Base-by-base conservation (phyloP, 2,797 vertebrate species). In the Chelon auratus region DNA sequence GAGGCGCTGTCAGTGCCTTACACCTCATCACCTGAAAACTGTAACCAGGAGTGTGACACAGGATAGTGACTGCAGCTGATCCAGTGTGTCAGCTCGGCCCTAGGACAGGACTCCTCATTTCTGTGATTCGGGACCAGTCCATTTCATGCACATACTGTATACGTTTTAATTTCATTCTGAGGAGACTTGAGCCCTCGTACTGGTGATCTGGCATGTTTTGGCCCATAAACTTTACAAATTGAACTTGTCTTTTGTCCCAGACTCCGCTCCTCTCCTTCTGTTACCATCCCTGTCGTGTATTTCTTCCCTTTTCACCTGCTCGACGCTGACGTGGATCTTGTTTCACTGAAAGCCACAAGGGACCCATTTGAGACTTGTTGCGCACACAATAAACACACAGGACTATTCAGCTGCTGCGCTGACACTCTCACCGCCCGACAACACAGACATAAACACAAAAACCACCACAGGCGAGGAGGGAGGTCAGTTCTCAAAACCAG, bases 1-100 rank as follows among this genome's bases (percentile, higher is more conserved):
- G 36, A 89, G 83, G 82, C 72, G 3, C 81, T 65, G 11, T 62
- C 59, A 33, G 75, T 85, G 82, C 86, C 79, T 86, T 87, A 78
- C 80, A 80, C 73, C 72, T 82, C 80, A 83, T 79, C 72, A 77
- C 81, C 77, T 64, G 68, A 63, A 76, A 74, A 72, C 51, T 53
- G 68, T 70, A 69, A 60, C 3, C n/a, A 47, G 71, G 64, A 69
- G 61, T 63, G 30, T 45, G 67, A 84, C 15, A 0, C 2, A 2
- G 40, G 56, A 54, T 36, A 30, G 48, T 30, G 12, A 56, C 24
- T 3, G 40, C 63, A 59, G 70, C 72, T 58, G 68, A 66, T 43
- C 50, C 37, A 15, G 48, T 24, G 17, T 42, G 48, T 52, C 14
- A 36, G 50, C 30, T 48, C 71, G 58, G 68, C 70, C 52, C n/a